Base-by-base conservation (phyloP, 92 coral and sea anemone genomes). In the Palythoa grandis region DNA sequence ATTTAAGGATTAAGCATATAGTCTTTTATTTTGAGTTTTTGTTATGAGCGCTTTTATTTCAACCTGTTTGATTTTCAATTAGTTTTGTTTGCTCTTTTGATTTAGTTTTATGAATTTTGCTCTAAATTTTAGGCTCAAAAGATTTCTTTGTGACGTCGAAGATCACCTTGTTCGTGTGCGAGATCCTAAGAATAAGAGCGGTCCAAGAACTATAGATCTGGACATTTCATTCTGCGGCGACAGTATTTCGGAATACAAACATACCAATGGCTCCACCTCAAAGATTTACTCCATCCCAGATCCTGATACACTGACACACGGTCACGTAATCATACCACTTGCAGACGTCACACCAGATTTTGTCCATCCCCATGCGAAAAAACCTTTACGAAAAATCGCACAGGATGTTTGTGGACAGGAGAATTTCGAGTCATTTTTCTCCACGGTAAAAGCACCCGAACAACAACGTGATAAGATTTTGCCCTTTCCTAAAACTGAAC, bases 301-400 rank as follows among this genome's bases (percentile, higher is more conserved):
- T 52, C 92, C 91, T 19, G 96, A 91, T 70, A 74, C 82, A 11
- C 80, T 79, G 2, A 88, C 79, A 53, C 86, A 88, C 58, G 86
- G 91, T 66, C 96, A 93, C 89, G 92, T 93, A 84, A 89, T 91
- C 24, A 56, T 93, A 74, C 96, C 96, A 29, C 90, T 93, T 24
- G 96, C 96, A 78, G 94, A 93, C 82, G 90, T 93, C 88, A 91
- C 92, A 20, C 94, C 96, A 67, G 91, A 91, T 2, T 91, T 93
- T 54, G 72, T 89, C 35, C 96, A 93, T 63, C 96, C 96, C 17
- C 22, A 78, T 39, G 74, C 24, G 63, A 91, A 91, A 47, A 86
- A 87, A 68, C 29, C 92, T n/a, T 65, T 93, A 37, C 72, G 78
- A 61, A 19, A 6, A 52, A 83, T 91, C 7, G 96, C 96, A 8